Conservation (phyloP, 1,140 invertebrate species). For the Platyscapa corneri region DNA sequence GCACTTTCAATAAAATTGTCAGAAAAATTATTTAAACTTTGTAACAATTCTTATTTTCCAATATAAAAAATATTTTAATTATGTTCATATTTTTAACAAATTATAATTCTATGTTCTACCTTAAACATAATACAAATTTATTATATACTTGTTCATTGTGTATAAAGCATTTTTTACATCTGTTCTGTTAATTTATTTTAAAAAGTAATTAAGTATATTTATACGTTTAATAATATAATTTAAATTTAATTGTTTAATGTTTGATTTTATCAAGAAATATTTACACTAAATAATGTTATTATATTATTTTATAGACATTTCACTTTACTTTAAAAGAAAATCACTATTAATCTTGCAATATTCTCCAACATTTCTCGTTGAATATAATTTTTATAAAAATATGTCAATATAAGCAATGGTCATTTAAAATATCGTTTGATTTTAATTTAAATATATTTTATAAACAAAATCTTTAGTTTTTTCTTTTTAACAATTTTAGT, state of each 20-base stretch:
- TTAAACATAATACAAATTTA: neutral
- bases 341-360: neutral
- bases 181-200: slow-evolving; percentile 16
- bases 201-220: neutral
- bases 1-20: slow-evolving; percentile 40
- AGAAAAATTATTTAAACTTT: slow-evolving; percentile 30
- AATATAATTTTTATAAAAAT: neutral
- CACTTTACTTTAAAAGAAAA: neutral
- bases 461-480: neutral
- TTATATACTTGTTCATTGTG: slow-evolving; percentile 10
- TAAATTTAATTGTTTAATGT: neutral
- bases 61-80: slow-evolving; percentile 8
- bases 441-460: neutral
- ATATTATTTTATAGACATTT: neutral
- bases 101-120: neutral
- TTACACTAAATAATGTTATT: neutral
- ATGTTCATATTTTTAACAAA: slow-evolving; percentile 11
- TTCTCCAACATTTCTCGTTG: neutral
- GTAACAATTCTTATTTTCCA: slow-evolving; percentile 37
- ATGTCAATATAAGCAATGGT: neutral
- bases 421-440: neutral
- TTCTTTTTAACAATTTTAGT: neutral
- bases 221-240: neutral
- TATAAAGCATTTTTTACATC: neutral
- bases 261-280: neutral